phyloP scores from a whole-genome alignment of 1,140 invertebrate genomes.

The Mizuhopecten yessoensis region DNA sequence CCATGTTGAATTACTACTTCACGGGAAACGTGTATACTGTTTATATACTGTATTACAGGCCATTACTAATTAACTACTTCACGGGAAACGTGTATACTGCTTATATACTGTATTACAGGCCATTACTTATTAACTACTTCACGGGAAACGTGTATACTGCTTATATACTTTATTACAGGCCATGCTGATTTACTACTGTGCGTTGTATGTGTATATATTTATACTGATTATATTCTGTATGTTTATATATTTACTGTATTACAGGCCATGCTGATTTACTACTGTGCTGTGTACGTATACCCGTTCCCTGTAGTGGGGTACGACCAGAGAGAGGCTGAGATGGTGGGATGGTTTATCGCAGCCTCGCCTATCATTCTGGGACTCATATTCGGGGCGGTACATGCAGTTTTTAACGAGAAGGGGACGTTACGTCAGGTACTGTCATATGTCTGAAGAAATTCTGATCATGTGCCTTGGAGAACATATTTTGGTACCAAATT shows the following conservation, averaged over 20 bases:
- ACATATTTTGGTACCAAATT: no score
- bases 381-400: slow-evolving; percentile 72
- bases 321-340: slow-evolving; percentile 76
- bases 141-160: slow-evolving; percentile 60
- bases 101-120: background rate
- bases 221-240: slow-evolving; percentile 46
- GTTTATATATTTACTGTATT: slow-evolving; percentile 43
- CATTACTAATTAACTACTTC: background rate
- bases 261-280: slow-evolving; percentile 78
- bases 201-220: no score
- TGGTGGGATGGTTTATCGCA: slow-evolving; percentile 76
- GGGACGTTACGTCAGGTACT: slow-evolving; percentile 75
- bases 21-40: background rate
- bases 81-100: background rate
- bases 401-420: slow-evolving; percentile 70
- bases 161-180: background rate
- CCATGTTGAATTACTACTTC: slow-evolving; percentile 63
- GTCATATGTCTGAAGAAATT: slow-evolving; percentile 46
- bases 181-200: slow-evolving; percentile 73
- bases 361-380: slow-evolving; percentile 70
- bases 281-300: slow-evolving; percentile 78
- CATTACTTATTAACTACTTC: slow-evolving; percentile 71
- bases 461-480: slow-evolving; percentile 1
- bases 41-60: background rate
- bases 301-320: slow-evolving; percentile 72